Conservation (phyloP, 2,113 vertebrate genomes). For the Eurystomus gularis region DNA sequence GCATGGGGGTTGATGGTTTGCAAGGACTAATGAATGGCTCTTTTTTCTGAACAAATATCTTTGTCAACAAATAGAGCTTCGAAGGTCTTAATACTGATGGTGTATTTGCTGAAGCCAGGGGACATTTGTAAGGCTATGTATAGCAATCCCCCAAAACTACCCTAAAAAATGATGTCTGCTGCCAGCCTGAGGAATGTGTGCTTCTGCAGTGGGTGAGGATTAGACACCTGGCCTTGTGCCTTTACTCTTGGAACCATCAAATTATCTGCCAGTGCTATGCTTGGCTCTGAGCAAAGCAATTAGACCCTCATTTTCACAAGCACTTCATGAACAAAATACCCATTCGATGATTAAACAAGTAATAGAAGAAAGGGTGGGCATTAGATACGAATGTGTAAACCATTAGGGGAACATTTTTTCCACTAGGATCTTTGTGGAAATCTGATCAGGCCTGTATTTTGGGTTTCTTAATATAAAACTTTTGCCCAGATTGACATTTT, state of each 20-base stretch:
- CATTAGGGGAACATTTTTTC: conserved; percentile 74
- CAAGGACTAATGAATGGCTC: background rate
- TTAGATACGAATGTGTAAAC: conserved; percentile 77
- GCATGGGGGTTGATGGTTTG: background rate
- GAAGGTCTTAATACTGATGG: background rate
- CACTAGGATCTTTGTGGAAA: conserved; percentile 76
- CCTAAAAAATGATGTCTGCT: conserved; percentile 29
- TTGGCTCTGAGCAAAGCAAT: conserved; percentile 60
- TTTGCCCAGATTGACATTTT: conserved; percentile 72
- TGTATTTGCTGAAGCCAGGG: background rate
- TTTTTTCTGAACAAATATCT: background rate
- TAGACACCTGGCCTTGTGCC: conserved; percentile 55
- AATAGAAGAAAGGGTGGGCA: conserved; percentile 71
- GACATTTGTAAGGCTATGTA: background rate
- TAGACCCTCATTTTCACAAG: conserved; percentile 63
- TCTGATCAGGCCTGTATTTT: conserved; percentile 72
- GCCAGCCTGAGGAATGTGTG: conserved; percentile 41
- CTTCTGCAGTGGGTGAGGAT: conserved; percentile 55
- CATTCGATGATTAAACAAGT: conserved; percentile 54
- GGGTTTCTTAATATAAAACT: conserved; percentile 75
- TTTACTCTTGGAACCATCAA: conserved; percentile 59
- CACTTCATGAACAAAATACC: conserved; percentile 63
- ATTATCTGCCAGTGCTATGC: conserved; percentile 68
- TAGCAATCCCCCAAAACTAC: background rate
- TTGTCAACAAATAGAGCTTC: background rate